A percentile compares a stretch with the other conserved stretches of the same genome.
These are phyloP conservation scores for Stegophylla sp. DNA, from an alignment of 2,888 invertebrate genomes.

Conservation along the genomic window DNA sequence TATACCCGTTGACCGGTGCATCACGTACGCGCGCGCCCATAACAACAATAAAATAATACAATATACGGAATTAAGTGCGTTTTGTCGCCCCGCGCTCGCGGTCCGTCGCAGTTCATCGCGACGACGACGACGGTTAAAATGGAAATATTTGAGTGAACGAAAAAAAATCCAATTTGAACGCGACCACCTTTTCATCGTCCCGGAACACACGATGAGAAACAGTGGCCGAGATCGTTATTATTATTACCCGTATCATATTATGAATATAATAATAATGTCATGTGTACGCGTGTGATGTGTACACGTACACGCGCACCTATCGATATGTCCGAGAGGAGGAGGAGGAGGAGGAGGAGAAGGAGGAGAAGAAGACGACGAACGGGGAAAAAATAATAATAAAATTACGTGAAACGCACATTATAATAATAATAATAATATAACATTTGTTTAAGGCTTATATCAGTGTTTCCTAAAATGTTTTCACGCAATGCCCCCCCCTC, in stretches of 20 bases:
- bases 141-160: background rate
- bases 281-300: too few relatives aligned
- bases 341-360: too few relatives aligned
- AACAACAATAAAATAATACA: too few relatives aligned
- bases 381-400: too few relatives aligned
- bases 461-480: too few relatives aligned
- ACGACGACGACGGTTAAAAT: background rate
- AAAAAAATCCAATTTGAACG: constrained; percentile 40
- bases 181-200: constrained; percentile 44
- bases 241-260: too few relatives aligned
- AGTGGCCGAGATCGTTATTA: background rate
- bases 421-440: constrained; percentile 12
- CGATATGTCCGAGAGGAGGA: too few relatives aligned
- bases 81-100: background rate
- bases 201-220: constrained; percentile 10
- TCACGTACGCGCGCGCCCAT: background rate
- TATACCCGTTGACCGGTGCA: background rate
- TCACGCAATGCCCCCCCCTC: too few relatives aligned
- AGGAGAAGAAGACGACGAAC: background rate
- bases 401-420: background rate
- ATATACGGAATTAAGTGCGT: constrained; percentile 1
- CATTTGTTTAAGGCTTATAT: too few relatives aligned
- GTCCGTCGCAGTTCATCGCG: background rate
- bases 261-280: too few relatives aligned
- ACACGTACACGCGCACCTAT: background rate